Percentiles rank a stretch among this genome's conserved stretches.
Evolutionary conservation across 2,113 vertebrate genomes (phyloP).

Genomic region (Spermophilus dauricus): DNA sequence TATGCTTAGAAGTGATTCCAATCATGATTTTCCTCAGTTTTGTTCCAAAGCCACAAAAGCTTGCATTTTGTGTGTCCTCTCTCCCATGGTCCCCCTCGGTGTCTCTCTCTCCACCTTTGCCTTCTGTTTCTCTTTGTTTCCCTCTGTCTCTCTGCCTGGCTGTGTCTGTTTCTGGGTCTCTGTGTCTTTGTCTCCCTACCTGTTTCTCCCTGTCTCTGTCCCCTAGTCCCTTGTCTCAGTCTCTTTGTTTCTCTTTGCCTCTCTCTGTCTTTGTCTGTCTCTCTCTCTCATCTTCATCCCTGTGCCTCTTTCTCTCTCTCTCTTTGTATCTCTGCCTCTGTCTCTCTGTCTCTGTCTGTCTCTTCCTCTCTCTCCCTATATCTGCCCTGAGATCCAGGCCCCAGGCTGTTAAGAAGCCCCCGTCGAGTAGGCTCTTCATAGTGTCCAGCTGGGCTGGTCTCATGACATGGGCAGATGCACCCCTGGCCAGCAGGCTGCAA

Average conservation of each 20-base stretch:
- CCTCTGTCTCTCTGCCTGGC: too few relatives aligned
- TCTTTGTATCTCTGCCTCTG: background rate
- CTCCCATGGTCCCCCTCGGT: too few relatives aligned
- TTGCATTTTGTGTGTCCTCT: background rate
- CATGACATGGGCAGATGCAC: background rate
- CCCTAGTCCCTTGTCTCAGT: too few relatives aligned
- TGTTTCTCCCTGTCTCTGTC: background rate
- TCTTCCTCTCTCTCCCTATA: background rate
- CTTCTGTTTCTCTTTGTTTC: too few relatives aligned
- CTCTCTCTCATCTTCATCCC: background rate
- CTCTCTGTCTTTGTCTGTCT: background rate
- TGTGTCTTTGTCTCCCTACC: background rate
- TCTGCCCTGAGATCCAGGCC: background rate
- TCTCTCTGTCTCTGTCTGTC: background rate
- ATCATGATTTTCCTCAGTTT: background rate
- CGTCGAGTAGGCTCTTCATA: too few relatives aligned
- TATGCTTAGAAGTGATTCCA: background rate
- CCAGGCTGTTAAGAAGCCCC: background rate
- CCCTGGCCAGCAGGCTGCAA: background rate
- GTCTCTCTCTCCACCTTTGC: too few relatives aligned
- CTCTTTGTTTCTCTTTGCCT: background rate
- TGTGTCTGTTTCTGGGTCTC: too few relatives aligned
- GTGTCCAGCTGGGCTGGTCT: background rate
- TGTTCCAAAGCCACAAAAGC: background rate
- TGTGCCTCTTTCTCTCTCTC: background rate